Evolutionary conservation across 2,888 invertebrate genomes (phyloP), one percentile per base, ranked within the genome.

Genomic region (Sussaba pulchella): DNA sequence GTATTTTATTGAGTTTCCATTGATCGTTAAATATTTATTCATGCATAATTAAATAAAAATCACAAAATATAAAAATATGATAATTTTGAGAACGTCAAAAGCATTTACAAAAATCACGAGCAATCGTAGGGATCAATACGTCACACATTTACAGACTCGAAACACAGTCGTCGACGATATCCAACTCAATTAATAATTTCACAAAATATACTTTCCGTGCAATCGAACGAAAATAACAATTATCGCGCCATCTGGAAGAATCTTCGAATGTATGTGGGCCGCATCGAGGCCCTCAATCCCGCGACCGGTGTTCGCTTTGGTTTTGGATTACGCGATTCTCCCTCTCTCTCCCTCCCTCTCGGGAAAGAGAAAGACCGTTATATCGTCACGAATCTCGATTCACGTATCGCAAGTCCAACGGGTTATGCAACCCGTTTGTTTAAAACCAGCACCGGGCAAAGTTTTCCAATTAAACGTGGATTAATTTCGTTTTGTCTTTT

Each of bases 381-480:
- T 85, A 75, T 66, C 70, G 73, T 79, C 64, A 43, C 50, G 64
- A 77, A 17, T 59, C 80, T 66, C 81, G 82, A 82, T 81, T 84
- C 75, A 47, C 75, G 67, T 75, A 61, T 67, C 67, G 52, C 31
- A 41, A 61, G 72, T 82, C 74, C 79, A 69, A n/a, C n/a, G 63
- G 80, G 70, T 81, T 72, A 79, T 86, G 84, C 86, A 88, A 88
- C 87, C n/a, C 88, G 88, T 89, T 89, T 85, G 87, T 31, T 2
- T 84, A 85, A 87, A 88, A 82, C 83, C 81, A 85, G 76, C 82
- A 78, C 80, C n/a, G n/a, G 85, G 87, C 2, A 88, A 91, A 91
- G 91, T 91, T 91, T 91, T 91, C 91, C 91, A 91, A 91, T 91
- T 91, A 91, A 91, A 91, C 87, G 87, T 88, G 91, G 91, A 91